phyloP scores from a whole-genome alignment of 2,113 vertebrate genomes.

The Crotalus horridus region DNA sequence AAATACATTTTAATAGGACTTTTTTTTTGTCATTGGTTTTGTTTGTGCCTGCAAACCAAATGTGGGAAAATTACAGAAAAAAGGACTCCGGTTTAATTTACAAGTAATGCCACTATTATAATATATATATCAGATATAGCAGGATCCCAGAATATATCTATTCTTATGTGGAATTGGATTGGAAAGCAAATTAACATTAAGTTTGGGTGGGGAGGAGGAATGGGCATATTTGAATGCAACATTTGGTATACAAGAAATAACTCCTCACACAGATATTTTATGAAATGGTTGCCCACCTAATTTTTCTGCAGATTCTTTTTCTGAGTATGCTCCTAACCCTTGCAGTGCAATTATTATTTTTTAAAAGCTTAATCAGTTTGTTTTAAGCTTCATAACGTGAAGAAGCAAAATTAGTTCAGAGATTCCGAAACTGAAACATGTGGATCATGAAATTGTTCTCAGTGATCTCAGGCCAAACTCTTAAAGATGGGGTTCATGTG shows the following conservation, averaged over 20 bases:
- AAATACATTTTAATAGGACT: neutral
- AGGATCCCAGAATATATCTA: neutral
- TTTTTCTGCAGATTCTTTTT: neutral
- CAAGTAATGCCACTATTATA: neutral
- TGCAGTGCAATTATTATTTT: neutral
- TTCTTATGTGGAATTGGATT: neutral
- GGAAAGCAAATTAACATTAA: neutral
- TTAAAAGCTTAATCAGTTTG: neutral
- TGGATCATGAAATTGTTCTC: neutral
- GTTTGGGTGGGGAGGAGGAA: neutral
- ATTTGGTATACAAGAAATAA: neutral
- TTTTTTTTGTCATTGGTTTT: neutral
- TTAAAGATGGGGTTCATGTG: neutral
- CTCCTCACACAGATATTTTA: neutral
- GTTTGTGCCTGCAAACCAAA: neutral
- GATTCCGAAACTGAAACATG: neutral
- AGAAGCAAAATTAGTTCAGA: neutral
- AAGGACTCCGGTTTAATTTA: neutral
- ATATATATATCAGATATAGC: neutral
- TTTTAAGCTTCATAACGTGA: neutral
- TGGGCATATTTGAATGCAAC: neutral
- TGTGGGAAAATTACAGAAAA: neutral
- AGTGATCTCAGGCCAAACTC: neutral
- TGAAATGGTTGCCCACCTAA: neutral
- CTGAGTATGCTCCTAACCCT: neutral